These are phyloP conservation scores for Slavum lentiscoides DNA, from an alignment of 2,888 invertebrate genomes.

Conservation along the genomic window DNA sequence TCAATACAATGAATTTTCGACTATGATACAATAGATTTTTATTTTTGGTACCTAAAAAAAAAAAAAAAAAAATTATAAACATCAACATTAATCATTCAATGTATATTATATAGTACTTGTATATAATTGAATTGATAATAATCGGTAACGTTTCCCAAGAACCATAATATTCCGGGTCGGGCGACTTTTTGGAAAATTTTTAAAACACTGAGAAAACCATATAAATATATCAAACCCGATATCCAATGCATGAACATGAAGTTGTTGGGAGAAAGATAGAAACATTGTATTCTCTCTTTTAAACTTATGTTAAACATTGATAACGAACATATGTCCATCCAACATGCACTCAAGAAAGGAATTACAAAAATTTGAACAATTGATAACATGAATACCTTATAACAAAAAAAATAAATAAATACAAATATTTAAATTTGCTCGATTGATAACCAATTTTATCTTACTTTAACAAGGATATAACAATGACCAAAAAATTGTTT, in stretches of 20 bases:
- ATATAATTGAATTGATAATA: conserved; percentile 90
- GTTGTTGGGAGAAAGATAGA: conserved; percentile 83
- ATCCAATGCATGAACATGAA: conserved; percentile 99
- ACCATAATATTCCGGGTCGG: conserved; percentile 97
- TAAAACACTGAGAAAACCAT: conserved; percentile 96
- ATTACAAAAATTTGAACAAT: conserved; percentile 97
- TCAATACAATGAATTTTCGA: no score
- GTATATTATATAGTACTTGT: conserved; percentile 65
- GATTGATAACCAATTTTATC: neutral
- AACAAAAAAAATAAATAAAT: conserved; percentile 58
- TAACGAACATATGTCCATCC: conserved; percentile 96
- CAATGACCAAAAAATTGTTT: conserved; percentile 85
- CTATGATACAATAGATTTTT: no score
- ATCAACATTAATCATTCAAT: no score
- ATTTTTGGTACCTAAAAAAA: no score
- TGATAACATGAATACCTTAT: conserved; percentile 85
- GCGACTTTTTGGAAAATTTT: conserved; percentile 88
- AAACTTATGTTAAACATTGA: conserved; percentile 88
- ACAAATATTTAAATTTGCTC: neutral
- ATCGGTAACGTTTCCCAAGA: conserved; percentile 94
- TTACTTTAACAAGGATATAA: conserved; percentile 77
- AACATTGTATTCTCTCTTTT: conserved; percentile 83
- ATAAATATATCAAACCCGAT: conserved; percentile 98
- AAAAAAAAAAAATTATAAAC: no score
- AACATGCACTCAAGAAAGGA: conserved; percentile 97